Evolutionary conservation across 2,888 invertebrate genomes (phyloP).

Genomic region (Melikaiella ostensackeni): DNA sequence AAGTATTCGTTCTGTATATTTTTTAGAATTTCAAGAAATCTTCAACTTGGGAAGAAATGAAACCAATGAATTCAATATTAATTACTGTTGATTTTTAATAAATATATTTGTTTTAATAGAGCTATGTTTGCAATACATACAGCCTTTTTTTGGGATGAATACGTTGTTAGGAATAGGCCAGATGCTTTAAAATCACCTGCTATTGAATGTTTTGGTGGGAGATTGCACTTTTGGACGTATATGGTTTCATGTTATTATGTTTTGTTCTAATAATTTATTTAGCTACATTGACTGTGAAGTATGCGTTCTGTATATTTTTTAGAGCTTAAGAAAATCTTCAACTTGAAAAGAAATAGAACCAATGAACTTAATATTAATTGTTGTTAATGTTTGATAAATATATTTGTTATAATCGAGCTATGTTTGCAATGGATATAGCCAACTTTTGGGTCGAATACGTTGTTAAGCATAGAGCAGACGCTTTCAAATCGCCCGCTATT

Average conservation of each 20-base stretch:
- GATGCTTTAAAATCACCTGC: too few species aligned
- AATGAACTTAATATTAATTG: not conserved
- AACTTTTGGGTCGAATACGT: constrained; percentile 68
- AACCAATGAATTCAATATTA: too few species aligned
- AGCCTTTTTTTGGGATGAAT: too few species aligned
- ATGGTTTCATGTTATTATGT: constrained; percentile 50
- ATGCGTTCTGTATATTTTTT: not conserved
- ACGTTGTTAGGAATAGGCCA: too few species aligned
- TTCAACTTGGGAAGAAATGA: too few species aligned
- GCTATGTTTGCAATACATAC: too few species aligned
- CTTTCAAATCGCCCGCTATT: constrained; percentile 59
- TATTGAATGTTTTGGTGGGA: constrained; percentile 67
- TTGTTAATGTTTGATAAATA: too few species aligned
- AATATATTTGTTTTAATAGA: too few species aligned
- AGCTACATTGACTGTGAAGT: not conserved
- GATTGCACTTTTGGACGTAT: constrained; percentile 63
- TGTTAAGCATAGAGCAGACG: constrained; percentile 62
- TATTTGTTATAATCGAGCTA: constrained; percentile 56
- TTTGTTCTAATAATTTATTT: not conserved
- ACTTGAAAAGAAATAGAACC: not conserved
- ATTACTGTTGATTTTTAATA: too few species aligned
- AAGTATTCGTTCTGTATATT: too few species aligned
- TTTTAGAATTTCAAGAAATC: too few species aligned
- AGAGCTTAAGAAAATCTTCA: not conserved
- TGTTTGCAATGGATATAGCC: constrained; percentile 59